These are phyloP conservation scores for Dolichomitus sp. DNA, from an alignment of 2,888 invertebrate genomes.

Conservation along the genomic window DNA sequence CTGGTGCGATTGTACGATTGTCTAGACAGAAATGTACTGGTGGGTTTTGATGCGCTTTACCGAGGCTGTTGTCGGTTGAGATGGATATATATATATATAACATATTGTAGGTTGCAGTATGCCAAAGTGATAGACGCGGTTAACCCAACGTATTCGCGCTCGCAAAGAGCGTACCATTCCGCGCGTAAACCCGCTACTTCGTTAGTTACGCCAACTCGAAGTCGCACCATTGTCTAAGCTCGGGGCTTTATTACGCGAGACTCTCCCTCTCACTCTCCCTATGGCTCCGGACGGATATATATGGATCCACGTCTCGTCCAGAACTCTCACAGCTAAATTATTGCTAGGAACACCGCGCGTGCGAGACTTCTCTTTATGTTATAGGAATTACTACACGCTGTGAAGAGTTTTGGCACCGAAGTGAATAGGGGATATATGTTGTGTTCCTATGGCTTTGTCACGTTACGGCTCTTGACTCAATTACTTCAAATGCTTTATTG, in stretches of 20 bases:
- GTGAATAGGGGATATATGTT: constrained; percentile 40
- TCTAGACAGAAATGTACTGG: constrained; percentile 49
- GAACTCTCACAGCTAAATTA: constrained; percentile 59
- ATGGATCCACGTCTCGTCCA: constrained; percentile 66
- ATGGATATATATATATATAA: neutral
- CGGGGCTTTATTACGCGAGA: constrained; percentile 71
- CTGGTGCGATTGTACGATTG: neutral
- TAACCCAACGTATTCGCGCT: constrained; percentile 19
- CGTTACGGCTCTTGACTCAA: constrained; percentile 49
- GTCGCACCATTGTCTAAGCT: constrained; percentile 73
- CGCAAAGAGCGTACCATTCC: constrained; percentile 60
- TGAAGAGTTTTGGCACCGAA: constrained; percentile 23
- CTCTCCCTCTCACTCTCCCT: constrained; percentile 45
- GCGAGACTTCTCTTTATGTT: constrained; percentile 38
- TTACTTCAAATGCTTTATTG: constrained; percentile 54
- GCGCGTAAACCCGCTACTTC: constrained; percentile 71
- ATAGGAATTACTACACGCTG: constrained; percentile 35
- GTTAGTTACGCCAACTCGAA: constrained; percentile 76
- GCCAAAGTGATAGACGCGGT: neutral
- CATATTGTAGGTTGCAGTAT: constrained; percentile 29
- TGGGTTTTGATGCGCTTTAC: constrained; percentile 8
- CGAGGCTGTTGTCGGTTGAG: neutral
- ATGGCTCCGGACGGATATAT: constrained; percentile 22
- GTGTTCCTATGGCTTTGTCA: constrained; percentile 32
- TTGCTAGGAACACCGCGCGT: constrained; percentile 22